Evolutionary conservation across 2,797 vertebrate species (phyloP), one percentile per base, ranked within the genome.

Genomic region (Pyrocephalus nanus): DNA sequence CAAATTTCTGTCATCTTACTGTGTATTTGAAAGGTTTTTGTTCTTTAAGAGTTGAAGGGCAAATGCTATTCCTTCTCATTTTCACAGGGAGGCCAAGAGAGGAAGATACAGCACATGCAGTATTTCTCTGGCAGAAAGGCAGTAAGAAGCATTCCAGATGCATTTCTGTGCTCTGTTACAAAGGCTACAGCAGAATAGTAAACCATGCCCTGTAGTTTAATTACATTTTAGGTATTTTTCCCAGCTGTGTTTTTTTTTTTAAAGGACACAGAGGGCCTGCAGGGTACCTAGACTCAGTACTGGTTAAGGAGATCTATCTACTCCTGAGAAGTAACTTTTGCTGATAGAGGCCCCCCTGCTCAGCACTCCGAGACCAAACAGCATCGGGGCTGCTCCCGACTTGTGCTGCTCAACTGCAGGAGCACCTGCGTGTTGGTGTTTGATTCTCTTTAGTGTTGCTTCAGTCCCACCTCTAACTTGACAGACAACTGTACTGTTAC

Each of bases 321-420:
- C 34, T 64, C 36, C 22, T 9, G 45, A 34, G 50, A 67, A 88
- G 43, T 60, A 62, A 53, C 27, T 90, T 75, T 43, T 27, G 12
- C n/a, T n/a, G 23, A 8, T 62, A 25, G 25, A 83, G 77, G 25
- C 29, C 62, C 48, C 57, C 77, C n/a, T 90, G 47, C 51, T 65
- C 38, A 48, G 42, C 42, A 15, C 42, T 65, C 71, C 36, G 43
- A 65, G n/a, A 70, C 26, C 15, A 32, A 64, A 27, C 8, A 40
- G 30, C 48, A 13, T 48, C 32, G n/a, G 53, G 69, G 13, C n/a
- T 55, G 54, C 48, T 87, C 55, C 53, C 0, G 0, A 20, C 8
- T 0, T 16, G 29, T 1, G 3, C 48, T 60, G 61, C 40, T 75
- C 18, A 4, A 23, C 30, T 19, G 14, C 1, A 0, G 57, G 34